Conservation (phyloP, 2,888 invertebrate genomes). For the Andrena camellia region DNA sequence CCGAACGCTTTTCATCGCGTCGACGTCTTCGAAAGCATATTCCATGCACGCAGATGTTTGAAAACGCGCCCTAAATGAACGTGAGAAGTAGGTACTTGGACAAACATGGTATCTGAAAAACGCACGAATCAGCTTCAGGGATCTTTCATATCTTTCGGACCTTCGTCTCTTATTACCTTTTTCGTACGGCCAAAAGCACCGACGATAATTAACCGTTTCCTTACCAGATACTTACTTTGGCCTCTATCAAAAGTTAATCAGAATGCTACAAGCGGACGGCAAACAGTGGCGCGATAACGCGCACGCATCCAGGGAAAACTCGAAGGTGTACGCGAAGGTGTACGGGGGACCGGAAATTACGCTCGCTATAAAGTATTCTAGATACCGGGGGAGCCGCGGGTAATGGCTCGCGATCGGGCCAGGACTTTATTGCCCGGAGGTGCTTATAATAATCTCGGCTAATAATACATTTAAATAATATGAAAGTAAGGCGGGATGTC, state of each 20-base stretch:
- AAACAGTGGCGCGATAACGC: slow-evolving; percentile 44
- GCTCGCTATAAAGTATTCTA: slow-evolving; percentile 51
- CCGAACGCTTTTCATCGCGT: neutral
- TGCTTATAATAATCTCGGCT: slow-evolving; percentile 56
- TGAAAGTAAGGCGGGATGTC: slow-evolving; percentile 9
- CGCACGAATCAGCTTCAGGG: too few relatives aligned
- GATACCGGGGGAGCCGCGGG: slow-evolving; percentile 37
- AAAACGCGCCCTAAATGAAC: too few relatives aligned
- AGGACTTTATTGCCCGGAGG: slow-evolving; percentile 32
- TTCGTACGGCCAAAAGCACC: neutral
- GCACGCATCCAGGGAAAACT: slow-evolving; percentile 38
- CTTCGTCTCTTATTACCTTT: neutral
- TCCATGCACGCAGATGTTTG: too few relatives aligned
- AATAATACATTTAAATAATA: slow-evolving; percentile 62
- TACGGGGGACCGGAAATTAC: slow-evolving; percentile 52
- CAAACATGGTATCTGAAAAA: neutral
- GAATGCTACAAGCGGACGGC: slow-evolving; percentile 15
- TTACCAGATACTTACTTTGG: too few relatives aligned
- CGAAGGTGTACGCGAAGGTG: slow-evolving; percentile 29
- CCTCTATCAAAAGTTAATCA: neutral
- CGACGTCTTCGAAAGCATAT: too few relatives aligned
- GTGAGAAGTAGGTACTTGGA: too few relatives aligned
- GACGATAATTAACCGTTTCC: slow-evolving; percentile 7
- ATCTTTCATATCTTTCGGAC: neutral
- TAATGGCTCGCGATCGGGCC: slow-evolving; percentile 53